Percentiles rank a stretch among this genome's conserved stretches.
Conservation (phyloP, 2,888 invertebrate species). For the Heliconius charithonia region DNA sequence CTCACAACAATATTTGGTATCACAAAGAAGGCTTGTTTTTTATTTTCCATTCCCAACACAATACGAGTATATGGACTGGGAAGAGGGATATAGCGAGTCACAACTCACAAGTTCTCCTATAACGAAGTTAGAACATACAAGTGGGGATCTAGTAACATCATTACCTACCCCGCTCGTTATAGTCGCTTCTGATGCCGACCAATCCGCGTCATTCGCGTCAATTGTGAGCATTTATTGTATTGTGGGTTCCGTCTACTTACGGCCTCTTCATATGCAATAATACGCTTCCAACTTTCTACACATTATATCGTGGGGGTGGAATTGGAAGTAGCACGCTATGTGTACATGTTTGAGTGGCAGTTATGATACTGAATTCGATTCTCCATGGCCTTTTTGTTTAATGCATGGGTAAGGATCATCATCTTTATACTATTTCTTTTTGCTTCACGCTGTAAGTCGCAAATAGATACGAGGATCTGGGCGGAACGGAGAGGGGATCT, state of each 20-base stretch:
- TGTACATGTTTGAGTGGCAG: not conserved
- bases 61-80: constrained; percentile 24
- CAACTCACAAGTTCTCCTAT: constrained; percentile 60
- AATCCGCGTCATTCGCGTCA: constrained; percentile 44
- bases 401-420: not conserved
- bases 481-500: too few species aligned
- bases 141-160: constrained; percentile 59
- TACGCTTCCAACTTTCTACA: constrained; percentile 1
- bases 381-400: not conserved
- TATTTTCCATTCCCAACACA: constrained; percentile 27
- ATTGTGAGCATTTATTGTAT: constrained; percentile 45
- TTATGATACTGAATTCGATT: not conserved
- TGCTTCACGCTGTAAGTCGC: too few species aligned
- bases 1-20: constrained; percentile 30
- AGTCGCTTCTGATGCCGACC: constrained; percentile 46
- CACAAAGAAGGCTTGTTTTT: constrained; percentile 29
- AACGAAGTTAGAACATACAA: constrained; percentile 67
- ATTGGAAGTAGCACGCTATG: not conserved
- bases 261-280: constrained; percentile 19
- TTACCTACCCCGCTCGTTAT: constrained; percentile 50
- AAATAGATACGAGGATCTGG: too few species aligned
- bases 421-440: too few species aligned
- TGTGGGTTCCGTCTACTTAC: constrained; percentile 26
- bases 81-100: constrained; percentile 33
- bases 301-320: constrained; percentile 8